Base-by-base conservation (phyloP, 1,140 invertebrate genomes). In the Drosophila ambigua region DNA sequence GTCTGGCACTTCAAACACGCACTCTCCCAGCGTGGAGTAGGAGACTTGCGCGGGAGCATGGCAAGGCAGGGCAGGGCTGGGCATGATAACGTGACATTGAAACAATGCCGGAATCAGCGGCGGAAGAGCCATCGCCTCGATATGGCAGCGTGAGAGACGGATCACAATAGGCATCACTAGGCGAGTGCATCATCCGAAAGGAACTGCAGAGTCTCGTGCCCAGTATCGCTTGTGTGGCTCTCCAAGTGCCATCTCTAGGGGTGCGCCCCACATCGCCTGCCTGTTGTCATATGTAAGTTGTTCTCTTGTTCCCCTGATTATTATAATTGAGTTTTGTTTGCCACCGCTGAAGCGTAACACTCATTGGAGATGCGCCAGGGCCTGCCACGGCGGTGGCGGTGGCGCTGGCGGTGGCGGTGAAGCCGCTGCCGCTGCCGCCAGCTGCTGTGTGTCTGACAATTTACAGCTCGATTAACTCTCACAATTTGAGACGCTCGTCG, bases 301-400 rank as follows among this genome's bases (percentile, higher is more conserved):
- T 39, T 72, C 46, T 53, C 65, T 46, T 20, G 66, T 58, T 68
- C 68, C 60, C 72, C 35, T 74, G 71, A 64, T 74, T 64, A 76
- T 79, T 79, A 79, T 87, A 87, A 87, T 87, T 87, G 88, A 81
- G 83, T 88, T 87, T 65, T 85, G 79, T 82, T 39, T 85, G 67
- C 51, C 75, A 52, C 52, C 62, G 54, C 66, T 72, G 54, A 72
- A 72, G 82, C 82, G 65, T 63, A 80, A 78, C 81, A 60, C 74
- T 48, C 31, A 49, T 46, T 39, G 51, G 35, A 58, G 69, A 46
- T 58, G 44, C 62, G 58, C n/a, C 41, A 52, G 53, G 51, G 51
- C 46, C 44, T 28, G 41, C 35, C 9, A 15, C 24, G 31, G 15
- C 23, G 35, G 9, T 44, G 9, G 20, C 9, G 16, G 5, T 23